Evolutionary conservation across 2,888 invertebrate genomes (phyloP).

Genomic region (Acanthosepion esculentum): DNA sequence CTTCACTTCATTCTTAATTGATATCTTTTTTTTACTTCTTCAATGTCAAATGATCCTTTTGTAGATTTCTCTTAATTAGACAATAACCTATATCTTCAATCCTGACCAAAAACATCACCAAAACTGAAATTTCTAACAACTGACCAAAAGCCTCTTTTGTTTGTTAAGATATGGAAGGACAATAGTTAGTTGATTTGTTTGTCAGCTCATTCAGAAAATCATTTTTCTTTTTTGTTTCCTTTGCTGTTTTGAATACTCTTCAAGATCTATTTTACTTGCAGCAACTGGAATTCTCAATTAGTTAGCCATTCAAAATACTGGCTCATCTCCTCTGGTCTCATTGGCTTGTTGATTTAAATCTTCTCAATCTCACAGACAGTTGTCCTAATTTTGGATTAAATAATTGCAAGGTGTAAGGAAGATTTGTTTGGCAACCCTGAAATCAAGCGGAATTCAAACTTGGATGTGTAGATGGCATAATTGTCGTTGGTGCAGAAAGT

Average conservation of each 20-base stretch:
- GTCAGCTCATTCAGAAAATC: background rate
- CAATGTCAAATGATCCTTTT: too few relatives aligned
- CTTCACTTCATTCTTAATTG: too few relatives aligned
- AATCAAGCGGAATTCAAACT: background rate
- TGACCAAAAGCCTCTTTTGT: too few relatives aligned
- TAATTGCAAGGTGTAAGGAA: background rate
- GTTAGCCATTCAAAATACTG: background rate
- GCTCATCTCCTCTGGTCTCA: background rate
- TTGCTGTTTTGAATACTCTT: background rate
- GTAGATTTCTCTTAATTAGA: too few relatives aligned
- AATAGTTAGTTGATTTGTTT: too few relatives aligned
- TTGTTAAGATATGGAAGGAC: too few relatives aligned
- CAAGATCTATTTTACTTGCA: background rate
- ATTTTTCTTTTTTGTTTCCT: background rate
- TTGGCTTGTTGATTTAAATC: background rate
- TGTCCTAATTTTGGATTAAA: background rate
- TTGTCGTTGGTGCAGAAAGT: too few relatives aligned
- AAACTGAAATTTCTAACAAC: too few relatives aligned
- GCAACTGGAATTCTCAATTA: background rate
- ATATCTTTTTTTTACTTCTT: too few relatives aligned
- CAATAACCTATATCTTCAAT: too few relatives aligned
- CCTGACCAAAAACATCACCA: too few relatives aligned
- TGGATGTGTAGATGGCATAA: too few relatives aligned
- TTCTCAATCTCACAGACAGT: background rate
- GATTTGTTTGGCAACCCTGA: background rate